These are phyloP conservation scores for Gadus chalcogrammus DNA, from an alignment of 2,113 vertebrate species.

Conservation along the genomic window DNA sequence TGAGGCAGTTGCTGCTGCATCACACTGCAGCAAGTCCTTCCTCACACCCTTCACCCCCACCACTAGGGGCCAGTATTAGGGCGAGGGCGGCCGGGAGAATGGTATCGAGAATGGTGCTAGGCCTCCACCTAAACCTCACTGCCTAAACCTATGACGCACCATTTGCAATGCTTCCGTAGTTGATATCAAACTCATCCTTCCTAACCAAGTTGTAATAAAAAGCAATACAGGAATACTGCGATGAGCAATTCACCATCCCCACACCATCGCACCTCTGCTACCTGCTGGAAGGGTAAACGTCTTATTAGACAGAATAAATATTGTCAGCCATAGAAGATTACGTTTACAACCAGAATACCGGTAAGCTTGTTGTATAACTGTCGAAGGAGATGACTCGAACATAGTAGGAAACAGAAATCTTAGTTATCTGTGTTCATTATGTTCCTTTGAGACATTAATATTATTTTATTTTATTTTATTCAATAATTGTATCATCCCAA, in stretches of 20 bases:
- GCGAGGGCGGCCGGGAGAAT: constrained; percentile 29
- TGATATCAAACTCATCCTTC: constrained; percentile 15
- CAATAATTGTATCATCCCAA: too few species aligned
- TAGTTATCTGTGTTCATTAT: too few species aligned
- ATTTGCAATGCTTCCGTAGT: neutral
- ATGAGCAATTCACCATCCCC: constrained; percentile 18
- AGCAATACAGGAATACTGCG: neutral
- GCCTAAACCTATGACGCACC: too few species aligned
- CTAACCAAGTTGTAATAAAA: neutral
- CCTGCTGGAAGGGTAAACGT: constrained; percentile 14
- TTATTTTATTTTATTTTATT: too few species aligned
- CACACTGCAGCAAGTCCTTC: constrained; percentile 36
- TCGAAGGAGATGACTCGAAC: too few species aligned
- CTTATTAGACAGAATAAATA: constrained; percentile 51
- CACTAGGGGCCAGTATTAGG: constrained; percentile 39
- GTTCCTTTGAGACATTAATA: too few species aligned
- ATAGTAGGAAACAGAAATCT: too few species aligned
- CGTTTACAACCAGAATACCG: too few species aligned
- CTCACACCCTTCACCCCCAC: constrained; percentile 69
- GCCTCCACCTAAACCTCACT: too few species aligned
- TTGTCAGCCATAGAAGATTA: constrained; percentile 15
- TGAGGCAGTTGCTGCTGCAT: neutral
- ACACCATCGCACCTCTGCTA: neutral
- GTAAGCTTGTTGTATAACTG: too few species aligned
- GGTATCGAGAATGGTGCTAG: too few species aligned